Conservation (phyloP, 2,888 invertebrate genomes). For the Eupithecia exiguata region DNA sequence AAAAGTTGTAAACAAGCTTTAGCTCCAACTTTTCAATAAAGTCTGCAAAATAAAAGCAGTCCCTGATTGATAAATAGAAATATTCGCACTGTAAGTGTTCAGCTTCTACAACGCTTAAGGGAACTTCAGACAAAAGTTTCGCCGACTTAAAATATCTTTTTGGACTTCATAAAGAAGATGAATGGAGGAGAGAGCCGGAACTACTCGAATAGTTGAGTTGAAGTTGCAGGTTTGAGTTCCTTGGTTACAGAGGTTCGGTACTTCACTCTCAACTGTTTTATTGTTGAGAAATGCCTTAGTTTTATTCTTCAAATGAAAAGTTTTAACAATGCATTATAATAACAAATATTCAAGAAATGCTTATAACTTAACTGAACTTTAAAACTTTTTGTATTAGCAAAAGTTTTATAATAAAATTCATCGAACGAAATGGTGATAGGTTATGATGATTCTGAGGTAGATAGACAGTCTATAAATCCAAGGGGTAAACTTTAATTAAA, state of each 20-base stretch:
- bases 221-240: slow-evolving; percentile 20
- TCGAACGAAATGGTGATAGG: background rate
- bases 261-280: slow-evolving; percentile 5
- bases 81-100: background rate
- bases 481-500: background rate
- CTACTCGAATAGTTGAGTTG: slow-evolving; percentile 32
- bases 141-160: slow-evolving; percentile 29
- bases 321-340: slow-evolving; percentile 13
- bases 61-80: slow-evolving; percentile 2
- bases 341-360: background rate
- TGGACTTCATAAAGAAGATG: slow-evolving; percentile 35
- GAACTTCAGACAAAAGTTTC: slow-evolving; percentile 27
- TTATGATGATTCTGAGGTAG: background rate
- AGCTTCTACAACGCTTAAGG: slow-evolving; percentile 7
- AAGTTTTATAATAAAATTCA: background rate
- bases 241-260: background rate
- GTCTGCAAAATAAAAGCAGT: background rate
- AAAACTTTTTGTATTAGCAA: background rate
- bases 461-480: background rate
- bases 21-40: background rate
- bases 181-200: slow-evolving; percentile 29
- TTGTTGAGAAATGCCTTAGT: slow-evolving; percentile 6
- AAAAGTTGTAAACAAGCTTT: background rate
- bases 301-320: slow-evolving; percentile 12
- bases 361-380: background rate